Conservation (phyloP, 2,797 vertebrate genomes). For the Rallus crepitans region DNA sequence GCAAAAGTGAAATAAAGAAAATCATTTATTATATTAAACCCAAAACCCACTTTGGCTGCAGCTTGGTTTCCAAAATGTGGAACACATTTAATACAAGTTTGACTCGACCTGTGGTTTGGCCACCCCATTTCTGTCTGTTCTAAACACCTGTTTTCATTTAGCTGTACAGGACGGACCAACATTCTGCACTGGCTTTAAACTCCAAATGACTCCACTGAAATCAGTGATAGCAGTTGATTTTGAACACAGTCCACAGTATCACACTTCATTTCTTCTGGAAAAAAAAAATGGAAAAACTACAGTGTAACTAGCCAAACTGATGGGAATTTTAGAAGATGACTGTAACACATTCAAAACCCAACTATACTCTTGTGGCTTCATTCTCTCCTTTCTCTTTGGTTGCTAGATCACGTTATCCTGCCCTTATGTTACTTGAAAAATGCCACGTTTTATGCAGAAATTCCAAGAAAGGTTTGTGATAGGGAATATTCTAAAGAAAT, state of each 20-base stretch:
- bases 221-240: neutral
- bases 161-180: neutral
- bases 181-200: neutral
- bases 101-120: neutral
- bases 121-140: neutral
- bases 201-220: neutral
- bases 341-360: neutral
- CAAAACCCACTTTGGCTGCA: neutral
- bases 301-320: neutral
- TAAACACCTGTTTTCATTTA: conserved; percentile 50
- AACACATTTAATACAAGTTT: conserved; percentile 16
- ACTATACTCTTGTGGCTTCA: neutral
- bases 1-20: conserved; percentile 1
- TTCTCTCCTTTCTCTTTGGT: neutral
- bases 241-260: neutral
- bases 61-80: neutral
- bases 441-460: neutral
- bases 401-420: neutral
- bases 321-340: neutral
- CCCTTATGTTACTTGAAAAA: neutral
- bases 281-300: conserved; percentile 3
- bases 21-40: neutral
- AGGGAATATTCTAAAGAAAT: neutral
- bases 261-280: conserved; percentile 45
- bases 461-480: neutral